A percentile compares a stretch with the other conserved stretches of the same genome.
These are phyloP conservation scores for Sus scrofa DNA, from an alignment of 2,113 vertebrate genomes.

Conservation along the genomic window DNA sequence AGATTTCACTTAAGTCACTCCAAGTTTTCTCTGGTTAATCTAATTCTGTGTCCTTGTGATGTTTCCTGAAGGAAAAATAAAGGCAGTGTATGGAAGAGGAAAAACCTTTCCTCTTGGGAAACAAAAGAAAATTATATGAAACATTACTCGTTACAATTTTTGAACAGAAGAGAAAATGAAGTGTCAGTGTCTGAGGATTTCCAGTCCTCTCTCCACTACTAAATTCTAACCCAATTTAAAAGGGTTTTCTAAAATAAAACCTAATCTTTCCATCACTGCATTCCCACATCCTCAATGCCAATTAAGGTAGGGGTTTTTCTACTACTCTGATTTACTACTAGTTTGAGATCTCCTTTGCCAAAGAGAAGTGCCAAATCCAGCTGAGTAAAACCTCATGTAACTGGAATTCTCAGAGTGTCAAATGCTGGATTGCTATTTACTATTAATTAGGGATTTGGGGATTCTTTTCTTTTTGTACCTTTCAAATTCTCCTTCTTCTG, in stretches of 20 bases:
- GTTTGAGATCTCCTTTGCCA: background rate
- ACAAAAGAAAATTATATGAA: constrained; percentile 60
- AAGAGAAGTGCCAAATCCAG: background rate
- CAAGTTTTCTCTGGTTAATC: constrained; percentile 32
- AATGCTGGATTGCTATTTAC: background rate
- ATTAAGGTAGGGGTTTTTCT: background rate
- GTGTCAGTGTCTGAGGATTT: constrained; percentile 38
- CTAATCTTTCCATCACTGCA: background rate
- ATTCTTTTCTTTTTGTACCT: background rate
- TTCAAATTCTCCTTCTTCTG: background rate
- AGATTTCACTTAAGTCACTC: constrained; percentile 9
- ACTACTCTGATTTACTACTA: background rate
- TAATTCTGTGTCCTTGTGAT: constrained; percentile 8
- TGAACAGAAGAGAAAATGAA: constrained; percentile 67
- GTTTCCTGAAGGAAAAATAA: constrained; percentile 41
- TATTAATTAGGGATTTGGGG: background rate
- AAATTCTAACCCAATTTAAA: constrained; percentile 53
- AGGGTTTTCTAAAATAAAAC: constrained; percentile 45
- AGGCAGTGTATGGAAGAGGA: background rate
- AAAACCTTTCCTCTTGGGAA: constrained; percentile 37
- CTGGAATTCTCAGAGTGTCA: background rate
- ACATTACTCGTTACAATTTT: constrained; percentile 58
- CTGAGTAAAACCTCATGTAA: background rate
- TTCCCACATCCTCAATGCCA: background rate
- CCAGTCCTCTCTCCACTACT: background rate